phyloP scores from a whole-genome alignment of 2,888 invertebrate species.

The Pristionchus entomophagus region DNA sequence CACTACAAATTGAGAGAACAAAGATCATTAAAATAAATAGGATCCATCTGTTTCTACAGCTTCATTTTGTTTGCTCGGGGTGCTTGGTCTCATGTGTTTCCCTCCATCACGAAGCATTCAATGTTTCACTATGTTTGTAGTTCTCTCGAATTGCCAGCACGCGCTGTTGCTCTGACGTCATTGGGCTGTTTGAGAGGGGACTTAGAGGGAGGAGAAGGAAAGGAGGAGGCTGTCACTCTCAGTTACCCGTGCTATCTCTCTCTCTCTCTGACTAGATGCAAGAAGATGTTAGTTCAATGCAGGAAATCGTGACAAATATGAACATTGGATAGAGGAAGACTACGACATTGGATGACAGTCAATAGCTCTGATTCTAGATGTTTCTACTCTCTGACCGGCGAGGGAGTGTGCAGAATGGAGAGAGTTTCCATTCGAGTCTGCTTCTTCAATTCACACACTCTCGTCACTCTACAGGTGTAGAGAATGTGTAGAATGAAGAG shows the following conservation, averaged over 20 bases:
- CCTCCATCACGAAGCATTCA: too few species aligned
- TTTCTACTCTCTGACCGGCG: too few species aligned
- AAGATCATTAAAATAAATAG: too few species aligned
- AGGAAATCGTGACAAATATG: not conserved
- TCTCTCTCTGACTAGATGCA: not conserved
- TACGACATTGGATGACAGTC: not conserved
- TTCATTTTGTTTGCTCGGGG: not conserved
- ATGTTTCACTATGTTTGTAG: conserved; percentile 18
- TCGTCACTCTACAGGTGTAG: too few species aligned
- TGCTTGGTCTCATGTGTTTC: not conserved
- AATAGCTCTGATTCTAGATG: not conserved
- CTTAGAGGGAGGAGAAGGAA: conserved; percentile 13
- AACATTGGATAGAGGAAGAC: not conserved
- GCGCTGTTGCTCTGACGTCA: not conserved
- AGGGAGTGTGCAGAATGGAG: too few species aligned
- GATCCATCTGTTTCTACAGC: not conserved
- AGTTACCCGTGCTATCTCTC: not conserved
- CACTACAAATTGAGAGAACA: too few species aligned
- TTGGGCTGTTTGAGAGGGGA: not conserved
- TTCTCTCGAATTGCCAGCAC: not conserved
- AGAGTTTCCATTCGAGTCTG: too few species aligned
- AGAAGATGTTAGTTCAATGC: not conserved
- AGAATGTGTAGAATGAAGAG: too few species aligned
- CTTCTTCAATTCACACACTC: too few species aligned
- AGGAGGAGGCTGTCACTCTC: not conserved